Evolutionary conservation across 2,797 vertebrate genomes (phyloP).

Genomic region (Brachyrhaphis roseni): DNA sequence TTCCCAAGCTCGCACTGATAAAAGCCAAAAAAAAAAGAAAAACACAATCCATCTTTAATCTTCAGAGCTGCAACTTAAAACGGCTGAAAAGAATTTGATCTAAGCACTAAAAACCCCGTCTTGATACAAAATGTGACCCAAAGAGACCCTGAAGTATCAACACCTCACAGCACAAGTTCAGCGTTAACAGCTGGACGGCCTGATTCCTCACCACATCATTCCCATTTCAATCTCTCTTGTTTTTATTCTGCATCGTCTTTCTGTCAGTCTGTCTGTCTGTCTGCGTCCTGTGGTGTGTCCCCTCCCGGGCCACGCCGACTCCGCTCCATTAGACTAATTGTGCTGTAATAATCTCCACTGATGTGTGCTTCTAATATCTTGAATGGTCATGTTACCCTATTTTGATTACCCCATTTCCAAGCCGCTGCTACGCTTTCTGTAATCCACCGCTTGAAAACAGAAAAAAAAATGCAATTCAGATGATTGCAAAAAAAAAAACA

Average conservation of each 20-base stretch:
- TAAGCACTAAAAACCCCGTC: constrained; percentile 24
- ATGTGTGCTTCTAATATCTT: constrained; percentile 83
- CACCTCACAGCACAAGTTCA: constrained; percentile 43
- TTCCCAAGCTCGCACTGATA: background rate
- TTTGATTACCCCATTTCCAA: constrained; percentile 83
- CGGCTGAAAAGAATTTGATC: constrained; percentile 26
- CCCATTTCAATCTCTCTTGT: constrained; percentile 71
- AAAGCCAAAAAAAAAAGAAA: background rate
- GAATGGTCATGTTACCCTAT: constrained; percentile 81
- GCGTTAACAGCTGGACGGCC: constrained; percentile 70
- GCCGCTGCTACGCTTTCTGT: constrained; percentile 64
- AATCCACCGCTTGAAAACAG: constrained; percentile 74
- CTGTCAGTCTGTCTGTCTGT: background rate
- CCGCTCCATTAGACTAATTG: constrained; percentile 87
- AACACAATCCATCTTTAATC: constrained; percentile 33
- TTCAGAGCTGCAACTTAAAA: constrained; percentile 38
- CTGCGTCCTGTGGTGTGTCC: constrained; percentile 37
- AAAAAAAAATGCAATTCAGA: constrained; percentile 75
- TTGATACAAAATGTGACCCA: constrained; percentile 28
- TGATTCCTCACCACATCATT: constrained; percentile 64
- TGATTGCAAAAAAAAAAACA: constrained; percentile 60
- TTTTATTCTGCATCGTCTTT: constrained; percentile 23
- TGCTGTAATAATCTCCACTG: constrained; percentile 83
- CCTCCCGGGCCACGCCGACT: constrained; percentile 65
- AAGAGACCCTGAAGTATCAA: constrained; percentile 42